phyloP scores from a whole-genome alignment of 2,797 vertebrate species.

The Pogoniulus pusillus region DNA sequence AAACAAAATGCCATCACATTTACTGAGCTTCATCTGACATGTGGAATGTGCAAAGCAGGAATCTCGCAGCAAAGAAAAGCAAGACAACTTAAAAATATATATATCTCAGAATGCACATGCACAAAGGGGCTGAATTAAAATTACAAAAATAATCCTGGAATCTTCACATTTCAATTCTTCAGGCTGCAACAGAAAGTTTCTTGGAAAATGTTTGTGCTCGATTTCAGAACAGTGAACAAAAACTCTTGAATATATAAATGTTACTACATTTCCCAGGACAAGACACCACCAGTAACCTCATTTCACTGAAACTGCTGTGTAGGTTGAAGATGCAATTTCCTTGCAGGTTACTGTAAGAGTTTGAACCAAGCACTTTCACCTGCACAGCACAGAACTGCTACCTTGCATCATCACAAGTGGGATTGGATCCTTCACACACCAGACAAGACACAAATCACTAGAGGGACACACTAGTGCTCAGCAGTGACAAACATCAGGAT shows the following conservation, averaged over 20 bases:
- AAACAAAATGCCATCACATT: background rate
- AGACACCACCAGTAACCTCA: background rate
- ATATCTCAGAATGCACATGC: constrained; percentile 17
- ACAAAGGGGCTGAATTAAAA: constrained; percentile 64
- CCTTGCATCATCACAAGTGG: background rate
- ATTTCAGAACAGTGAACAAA: background rate
- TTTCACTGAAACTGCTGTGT: background rate
- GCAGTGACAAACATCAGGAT: background rate
- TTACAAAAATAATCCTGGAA: background rate
- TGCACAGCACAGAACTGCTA: background rate
- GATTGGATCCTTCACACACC: background rate
- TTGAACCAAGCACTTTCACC: background rate
- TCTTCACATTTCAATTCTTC: background rate
- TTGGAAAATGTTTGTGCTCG: background rate
- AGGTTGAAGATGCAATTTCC: background rate
- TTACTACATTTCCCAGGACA: background rate
- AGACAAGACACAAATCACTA: background rate
- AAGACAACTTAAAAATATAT: background rate
- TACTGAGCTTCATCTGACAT: background rate
- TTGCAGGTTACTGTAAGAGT: background rate
- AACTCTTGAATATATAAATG: background rate
- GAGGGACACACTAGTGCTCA: background rate
- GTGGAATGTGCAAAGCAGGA: constrained; percentile 36
- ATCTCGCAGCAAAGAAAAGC: constrained; percentile 19
- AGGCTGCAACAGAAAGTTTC: background rate